A percentile compares a stretch with the other conserved stretches of the same genome.
These are phyloP conservation scores for Gavialis gangeticus DNA, from an alignment of 2,113 vertebrate genomes.

Conservation along the genomic window DNA sequence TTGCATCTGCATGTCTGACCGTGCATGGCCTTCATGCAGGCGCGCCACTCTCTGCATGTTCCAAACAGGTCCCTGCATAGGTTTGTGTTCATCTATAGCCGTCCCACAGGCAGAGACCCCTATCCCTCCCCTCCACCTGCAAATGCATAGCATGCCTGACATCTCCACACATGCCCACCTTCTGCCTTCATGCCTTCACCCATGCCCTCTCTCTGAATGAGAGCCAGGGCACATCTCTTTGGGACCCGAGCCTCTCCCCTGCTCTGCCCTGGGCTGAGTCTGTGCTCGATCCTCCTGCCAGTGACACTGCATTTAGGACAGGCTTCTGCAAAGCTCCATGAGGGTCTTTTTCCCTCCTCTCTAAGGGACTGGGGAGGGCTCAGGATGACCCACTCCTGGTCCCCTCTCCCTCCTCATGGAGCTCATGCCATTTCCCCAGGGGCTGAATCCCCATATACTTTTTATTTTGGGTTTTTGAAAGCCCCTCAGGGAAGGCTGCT, in stretches of 20 bases:
- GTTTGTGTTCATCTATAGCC: no score
- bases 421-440: fast-evolving
- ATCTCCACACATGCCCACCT: background rate
- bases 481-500: background rate
- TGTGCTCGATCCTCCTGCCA: no score
- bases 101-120: no score
- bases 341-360: background rate
- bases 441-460: background rate
- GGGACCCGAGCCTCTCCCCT: background rate
- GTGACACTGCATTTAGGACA: background rate
- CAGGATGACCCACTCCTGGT: background rate
- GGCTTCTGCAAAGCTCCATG: background rate
- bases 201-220: background rate
- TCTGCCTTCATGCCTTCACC: no score
- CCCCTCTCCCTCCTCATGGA: background rate
- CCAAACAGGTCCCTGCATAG: no score
- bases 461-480: background rate
- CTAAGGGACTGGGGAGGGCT: fast-evolving
- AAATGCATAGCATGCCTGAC: background rate
- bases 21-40: no score
- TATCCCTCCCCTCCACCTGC: background rate
- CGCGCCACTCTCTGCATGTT: no score
- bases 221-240: background rate
- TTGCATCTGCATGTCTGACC: no score
- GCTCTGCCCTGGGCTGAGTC: no score